Percentiles rank a stretch among this genome's conserved stretches.
These are phyloP conservation scores for Rotaria sp. DNA, from an alignment of 2,888 invertebrate species.

Conservation along the genomic window DNA sequence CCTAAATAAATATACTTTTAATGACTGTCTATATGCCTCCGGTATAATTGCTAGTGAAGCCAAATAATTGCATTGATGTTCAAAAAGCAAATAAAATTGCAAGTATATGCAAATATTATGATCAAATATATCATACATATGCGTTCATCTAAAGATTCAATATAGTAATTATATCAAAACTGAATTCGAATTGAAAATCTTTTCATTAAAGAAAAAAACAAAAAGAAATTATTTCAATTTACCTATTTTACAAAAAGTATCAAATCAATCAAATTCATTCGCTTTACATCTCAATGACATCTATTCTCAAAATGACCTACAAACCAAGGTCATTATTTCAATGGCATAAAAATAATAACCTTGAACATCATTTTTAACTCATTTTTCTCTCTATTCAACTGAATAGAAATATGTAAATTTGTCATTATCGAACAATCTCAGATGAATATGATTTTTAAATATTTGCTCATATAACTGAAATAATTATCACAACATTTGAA, in stretches of 20 bases:
- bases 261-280: background rate
- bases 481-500: too few relatives aligned
- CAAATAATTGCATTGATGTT: background rate
- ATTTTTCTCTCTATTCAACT: background rate
- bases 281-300: background rate
- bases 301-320: background rate
- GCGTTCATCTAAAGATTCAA: too few relatives aligned
- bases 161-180: too few relatives aligned
- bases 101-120: slow-evolving; percentile 4
- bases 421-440: background rate
- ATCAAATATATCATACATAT: background rate
- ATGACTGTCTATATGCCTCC: background rate
- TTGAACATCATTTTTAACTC: background rate
- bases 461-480: background rate
- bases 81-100: background rate
- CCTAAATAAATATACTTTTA: background rate
- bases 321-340: background rate
- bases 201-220: too few relatives aligned
- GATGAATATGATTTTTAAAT: background rate
- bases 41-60: background rate
- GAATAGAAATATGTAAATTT: background rate
- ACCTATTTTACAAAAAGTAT: background rate
- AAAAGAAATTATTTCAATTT: background rate
- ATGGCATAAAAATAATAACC: background rate
- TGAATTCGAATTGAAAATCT: too few relatives aligned